These are phyloP conservation scores for Orussus abietinus DNA, from an alignment of 1,140 invertebrate species.

Conservation along the genomic window DNA sequence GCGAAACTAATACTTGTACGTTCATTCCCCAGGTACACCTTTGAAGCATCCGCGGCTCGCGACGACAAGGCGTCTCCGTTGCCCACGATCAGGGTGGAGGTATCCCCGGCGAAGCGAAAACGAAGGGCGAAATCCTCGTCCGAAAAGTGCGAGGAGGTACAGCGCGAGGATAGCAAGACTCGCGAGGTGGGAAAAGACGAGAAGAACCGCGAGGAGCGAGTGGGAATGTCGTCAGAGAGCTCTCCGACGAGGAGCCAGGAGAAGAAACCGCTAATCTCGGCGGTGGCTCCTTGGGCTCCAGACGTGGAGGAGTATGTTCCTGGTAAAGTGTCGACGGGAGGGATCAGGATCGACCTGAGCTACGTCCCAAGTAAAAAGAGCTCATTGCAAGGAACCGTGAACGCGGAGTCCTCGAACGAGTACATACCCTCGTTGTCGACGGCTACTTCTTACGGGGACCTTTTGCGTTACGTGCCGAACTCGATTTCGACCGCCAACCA, in stretches of 20 bases:
- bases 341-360: conserved; percentile 19
- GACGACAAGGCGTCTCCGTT: conserved; percentile 21
- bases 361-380: conserved; percentile 35
- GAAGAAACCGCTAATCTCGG: too few relatives aligned
- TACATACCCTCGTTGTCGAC: conserved; percentile 22
- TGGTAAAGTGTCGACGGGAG: conserved; percentile 17
- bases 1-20: too few relatives aligned
- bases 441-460: not conserved
- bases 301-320: conserved; percentile 33
- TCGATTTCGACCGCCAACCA: conserved; percentile 18
- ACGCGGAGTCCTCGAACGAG: conserved; percentile 22
- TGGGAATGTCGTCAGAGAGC: conserved; percentile 4
- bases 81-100: conserved; percentile 32
- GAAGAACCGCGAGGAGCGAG: not conserved
- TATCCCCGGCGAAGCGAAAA: conserved; percentile 22
- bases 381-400: conserved; percentile 23
- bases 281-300: too few relatives aligned
- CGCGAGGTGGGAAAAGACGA: conserved; percentile 1
- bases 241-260: conserved; percentile 10
- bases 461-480: conserved; percentile 28
- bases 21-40: conserved; percentile 27
- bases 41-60: conserved; percentile 23
- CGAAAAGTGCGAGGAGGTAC: not conserved
- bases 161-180: conserved; percentile 4
- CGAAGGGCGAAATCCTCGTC: conserved; percentile 11